Evolutionary conservation across 2,797 vertebrate species (phyloP).

Genomic region (Melanotaenia nigrans): DNA sequence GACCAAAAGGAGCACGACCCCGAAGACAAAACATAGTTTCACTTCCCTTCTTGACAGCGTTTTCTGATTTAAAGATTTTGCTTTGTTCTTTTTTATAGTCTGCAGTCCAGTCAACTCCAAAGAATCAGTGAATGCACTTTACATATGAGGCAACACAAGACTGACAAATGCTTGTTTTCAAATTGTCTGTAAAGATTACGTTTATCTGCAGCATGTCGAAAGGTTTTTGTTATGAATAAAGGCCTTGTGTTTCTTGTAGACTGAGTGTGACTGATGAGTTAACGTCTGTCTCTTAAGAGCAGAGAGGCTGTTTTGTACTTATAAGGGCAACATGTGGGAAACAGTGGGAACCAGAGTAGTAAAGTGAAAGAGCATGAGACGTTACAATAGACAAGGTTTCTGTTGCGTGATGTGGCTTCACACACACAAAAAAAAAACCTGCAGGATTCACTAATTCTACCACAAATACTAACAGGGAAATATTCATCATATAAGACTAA

Average conservation of each 20-base stretch:
- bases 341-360: constrained; percentile 45
- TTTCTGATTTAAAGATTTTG: neutral
- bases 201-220: constrained; percentile 22
- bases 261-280: constrained; percentile 50
- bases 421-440: too few species aligned
- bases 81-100: neutral
- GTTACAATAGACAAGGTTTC: constrained; percentile 5
- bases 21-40: constrained; percentile 56
- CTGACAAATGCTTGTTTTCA: constrained; percentile 8
- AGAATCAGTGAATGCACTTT: constrained; percentile 61
- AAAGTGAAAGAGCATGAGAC: constrained; percentile 17
- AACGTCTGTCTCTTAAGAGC: constrained; percentile 22
- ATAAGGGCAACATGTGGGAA: constrained; percentile 72
- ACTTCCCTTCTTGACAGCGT: neutral
- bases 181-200: constrained; percentile 22
- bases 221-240: constrained; percentile 70
- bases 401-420: too few species aligned
- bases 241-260: constrained; percentile 51
- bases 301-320: constrained; percentile 62
- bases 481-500: too few species aligned
- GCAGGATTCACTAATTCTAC: too few species aligned
- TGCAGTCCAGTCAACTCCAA: constrained; percentile 24
- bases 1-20: constrained; percentile 39
- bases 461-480: too few species aligned
- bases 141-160: constrained; percentile 6